A percentile compares a stretch with the other conserved stretches of the same genome.
phyloP scores from a whole-genome alignment of 2,797 vertebrate species.

The Cephalopachus bancanus region DNA sequence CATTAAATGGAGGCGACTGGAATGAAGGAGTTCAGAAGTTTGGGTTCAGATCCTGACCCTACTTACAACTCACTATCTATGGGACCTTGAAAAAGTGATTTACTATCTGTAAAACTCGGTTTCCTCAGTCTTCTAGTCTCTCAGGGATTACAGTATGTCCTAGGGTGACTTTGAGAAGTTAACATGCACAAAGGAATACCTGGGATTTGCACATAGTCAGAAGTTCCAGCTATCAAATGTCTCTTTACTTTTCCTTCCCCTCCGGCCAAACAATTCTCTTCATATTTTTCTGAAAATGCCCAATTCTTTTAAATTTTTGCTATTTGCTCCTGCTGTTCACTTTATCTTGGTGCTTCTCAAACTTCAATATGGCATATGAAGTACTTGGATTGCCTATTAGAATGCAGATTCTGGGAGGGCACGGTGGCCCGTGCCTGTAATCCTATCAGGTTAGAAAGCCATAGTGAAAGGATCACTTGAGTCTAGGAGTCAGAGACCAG shows the following conservation, averaged over 20 bases:
- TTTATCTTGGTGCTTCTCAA: background rate
- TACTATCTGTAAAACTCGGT: background rate
- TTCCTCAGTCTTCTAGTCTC: background rate
- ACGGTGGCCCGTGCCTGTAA: no score
- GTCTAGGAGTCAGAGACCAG: no score
- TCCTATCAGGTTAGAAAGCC: no score
- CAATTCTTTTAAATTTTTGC: background rate
- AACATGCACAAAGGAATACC: background rate
- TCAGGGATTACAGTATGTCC: background rate
- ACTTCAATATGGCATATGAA: background rate
- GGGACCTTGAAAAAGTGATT: background rate
- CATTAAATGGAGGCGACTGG: background rate
- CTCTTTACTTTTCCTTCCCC: background rate
- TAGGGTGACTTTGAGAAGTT: background rate
- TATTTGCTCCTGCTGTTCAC: background rate
- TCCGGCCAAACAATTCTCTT: background rate
- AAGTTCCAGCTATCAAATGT: background rate
- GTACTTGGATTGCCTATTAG: slow-evolving; percentile 9
- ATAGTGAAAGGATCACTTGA: no score
- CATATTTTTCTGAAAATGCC: background rate
- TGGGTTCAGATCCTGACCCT: background rate
- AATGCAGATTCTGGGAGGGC: background rate
- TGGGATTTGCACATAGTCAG: background rate
- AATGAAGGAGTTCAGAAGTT: background rate
- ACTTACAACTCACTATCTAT: background rate